Conservation (phyloP, 2,888 invertebrate species). For the Chrysomela aeneicollis region DNA sequence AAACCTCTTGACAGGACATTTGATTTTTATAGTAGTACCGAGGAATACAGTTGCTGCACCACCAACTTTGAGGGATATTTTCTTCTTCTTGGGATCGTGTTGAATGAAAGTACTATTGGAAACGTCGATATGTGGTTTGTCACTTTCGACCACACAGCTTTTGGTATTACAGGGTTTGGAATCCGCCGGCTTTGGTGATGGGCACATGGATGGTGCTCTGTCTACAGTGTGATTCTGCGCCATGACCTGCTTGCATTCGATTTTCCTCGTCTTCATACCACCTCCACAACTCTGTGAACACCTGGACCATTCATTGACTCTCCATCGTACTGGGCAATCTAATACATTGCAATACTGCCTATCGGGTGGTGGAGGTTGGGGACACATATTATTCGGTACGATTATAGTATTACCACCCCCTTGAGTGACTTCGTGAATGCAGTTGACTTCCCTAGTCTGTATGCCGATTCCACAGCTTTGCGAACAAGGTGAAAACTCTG, state of each 20-base stretch:
- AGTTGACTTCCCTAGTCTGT: conserved; percentile 88
- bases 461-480: conserved; percentile 95
- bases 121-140: conserved; percentile 78
- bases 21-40: conserved; percentile 91
- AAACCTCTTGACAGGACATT: conserved; percentile 89
- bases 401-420: conserved; percentile 89
- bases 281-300: conserved; percentile 94
- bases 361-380: conserved; percentile 88
- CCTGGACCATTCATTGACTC: conserved; percentile 86
- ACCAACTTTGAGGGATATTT: conserved; percentile 86
- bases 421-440: conserved; percentile 85
- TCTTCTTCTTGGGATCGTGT: conserved; percentile 80
- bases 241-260: conserved; percentile 91
- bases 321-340: conserved; percentile 91
- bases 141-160: conserved; percentile 76
- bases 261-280: conserved; percentile 84
- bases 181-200: conserved; percentile 75
- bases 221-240: conserved; percentile 91
- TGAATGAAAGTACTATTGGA: conserved; percentile 85
- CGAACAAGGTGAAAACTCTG: conserved; percentile 88
- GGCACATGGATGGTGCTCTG: conserved; percentile 78
- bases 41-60: conserved; percentile 90
- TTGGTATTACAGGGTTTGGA: conserved; percentile 87
- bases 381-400: conserved; percentile 93
- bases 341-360: conserved; percentile 91